Conservation (phyloP, 2,797 vertebrate species). For the Miopithecus talapoin region DNA sequence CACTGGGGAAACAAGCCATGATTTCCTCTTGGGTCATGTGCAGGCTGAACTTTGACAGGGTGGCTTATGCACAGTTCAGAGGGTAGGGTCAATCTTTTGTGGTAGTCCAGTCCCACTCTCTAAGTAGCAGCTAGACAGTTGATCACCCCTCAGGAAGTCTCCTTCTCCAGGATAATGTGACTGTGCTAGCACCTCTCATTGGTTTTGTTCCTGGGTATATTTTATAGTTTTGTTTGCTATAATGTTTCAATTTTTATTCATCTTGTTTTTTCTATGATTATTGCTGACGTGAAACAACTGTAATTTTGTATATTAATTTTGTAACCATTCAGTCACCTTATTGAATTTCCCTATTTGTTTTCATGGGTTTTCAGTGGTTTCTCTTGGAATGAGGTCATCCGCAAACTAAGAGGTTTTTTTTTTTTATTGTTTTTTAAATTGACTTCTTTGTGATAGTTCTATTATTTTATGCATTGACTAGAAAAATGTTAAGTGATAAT, state of each 20-base stretch:
- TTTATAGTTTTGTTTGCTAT: constrained; percentile 29
- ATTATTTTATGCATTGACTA: background rate
- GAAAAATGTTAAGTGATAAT: background rate
- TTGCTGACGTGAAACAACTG: background rate
- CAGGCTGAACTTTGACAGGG: background rate
- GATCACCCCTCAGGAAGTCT: background rate
- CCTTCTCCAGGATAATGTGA: background rate
- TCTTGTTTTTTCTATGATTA: constrained; percentile 10
- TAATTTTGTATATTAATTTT: background rate
- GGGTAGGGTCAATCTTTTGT: background rate
- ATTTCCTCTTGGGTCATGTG: background rate
- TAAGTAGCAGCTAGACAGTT: background rate
- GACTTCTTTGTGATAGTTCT: background rate
- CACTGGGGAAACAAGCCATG: background rate
- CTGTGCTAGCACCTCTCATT: background rate
- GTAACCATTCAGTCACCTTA: background rate
- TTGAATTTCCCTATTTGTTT: background rate
- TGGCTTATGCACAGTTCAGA: background rate
- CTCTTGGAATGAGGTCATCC: background rate
- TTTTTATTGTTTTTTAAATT: background rate
- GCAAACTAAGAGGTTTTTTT: background rate
- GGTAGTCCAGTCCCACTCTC: background rate
- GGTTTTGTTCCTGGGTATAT: background rate
- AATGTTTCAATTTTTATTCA: constrained; percentile 33
- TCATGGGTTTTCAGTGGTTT: background rate